Base-by-base conservation (phyloP, 1,140 invertebrate genomes). In the Drosophila fuyamai region DNA sequence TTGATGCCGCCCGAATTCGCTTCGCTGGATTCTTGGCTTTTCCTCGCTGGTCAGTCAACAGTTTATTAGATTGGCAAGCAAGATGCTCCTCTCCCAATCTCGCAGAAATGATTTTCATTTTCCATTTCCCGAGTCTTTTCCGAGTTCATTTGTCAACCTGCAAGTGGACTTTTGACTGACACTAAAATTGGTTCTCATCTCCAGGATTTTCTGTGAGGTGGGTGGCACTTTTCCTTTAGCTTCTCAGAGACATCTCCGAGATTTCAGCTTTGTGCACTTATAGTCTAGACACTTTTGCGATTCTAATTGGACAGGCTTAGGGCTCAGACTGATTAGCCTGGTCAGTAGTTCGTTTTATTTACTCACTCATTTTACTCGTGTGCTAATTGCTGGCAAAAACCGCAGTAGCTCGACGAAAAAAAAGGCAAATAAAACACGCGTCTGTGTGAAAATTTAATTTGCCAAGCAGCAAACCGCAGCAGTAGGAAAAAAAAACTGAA, bases 61-160 rank as follows among this genome's bases (percentile, higher is more conserved):
- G 80, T 82, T 82, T 82, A 83, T 82, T 82, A 79, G 66, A 83
- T 83, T 83, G 76, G 59, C 65, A 79, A 83, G 65, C 79, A 79
- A 79, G 80, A 58, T 44, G 56, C 40, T 50, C 8, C 32, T 12
- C n/a, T 1, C 14, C 29, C 23, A 27, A 32, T 41, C 36, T 13
- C 18, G 2, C 32, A 53, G 50, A 53, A 36, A 53, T 14, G 35
- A 36, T 13, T 23, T 44, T 43, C 13, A 32, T 27, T 62, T 58
- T 32, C 51, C 51, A 56, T 44, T 66, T 32, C 47, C 16, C 27
- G 44, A 59, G 57, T 10, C 41, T n/a, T 53, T 23, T 16, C 40
- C 54, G 56, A 65, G 75, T 82, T 82, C 80, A 79, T 82, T 82
- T 82, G 80, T 79, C 80, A 83, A 82, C 48, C 58, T 44, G 62